Conservation (phyloP, 1,140 invertebrate genomes). For the Saccostrea glomerata region DNA sequence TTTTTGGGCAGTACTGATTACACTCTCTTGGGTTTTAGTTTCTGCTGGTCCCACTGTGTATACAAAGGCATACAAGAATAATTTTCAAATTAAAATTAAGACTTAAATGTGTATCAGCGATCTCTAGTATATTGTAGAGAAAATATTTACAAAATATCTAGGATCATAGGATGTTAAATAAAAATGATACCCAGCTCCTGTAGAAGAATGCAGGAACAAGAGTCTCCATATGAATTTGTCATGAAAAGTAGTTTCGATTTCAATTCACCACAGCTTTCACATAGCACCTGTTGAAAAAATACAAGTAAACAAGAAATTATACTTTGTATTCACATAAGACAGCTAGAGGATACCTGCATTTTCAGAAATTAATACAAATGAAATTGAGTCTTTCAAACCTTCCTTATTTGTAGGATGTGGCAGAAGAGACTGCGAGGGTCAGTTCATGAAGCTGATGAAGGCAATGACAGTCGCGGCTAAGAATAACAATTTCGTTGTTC, state of each 20-base stretch:
- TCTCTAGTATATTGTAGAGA: too few species aligned
- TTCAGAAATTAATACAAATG: background rate
- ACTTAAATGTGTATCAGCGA: too few species aligned
- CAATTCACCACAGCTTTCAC: background rate
- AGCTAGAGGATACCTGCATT: background rate
- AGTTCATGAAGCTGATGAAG: conserved; percentile 51
- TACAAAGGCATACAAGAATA: too few species aligned
- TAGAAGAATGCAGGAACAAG: background rate
- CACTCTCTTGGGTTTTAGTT: background rate
- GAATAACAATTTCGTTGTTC: conserved; percentile 38
- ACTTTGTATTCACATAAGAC: background rate
- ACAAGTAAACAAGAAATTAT: background rate
- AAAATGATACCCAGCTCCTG: background rate
- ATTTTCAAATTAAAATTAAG: too few species aligned
- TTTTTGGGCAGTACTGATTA: background rate
- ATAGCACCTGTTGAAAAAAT: background rate
- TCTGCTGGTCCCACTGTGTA: background rate
- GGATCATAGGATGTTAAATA: background rate
- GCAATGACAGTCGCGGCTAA: conserved; percentile 49
- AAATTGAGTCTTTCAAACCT: background rate
- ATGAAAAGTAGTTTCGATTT: conserved; percentile 8
- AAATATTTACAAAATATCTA: too few species aligned
- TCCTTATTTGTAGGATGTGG: conserved; percentile 53
- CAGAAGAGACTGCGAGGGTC: conserved; percentile 56
- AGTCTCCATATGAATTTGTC: background rate